A percentile compares a stretch with the other conserved stretches of the same genome.
Evolutionary conservation across 1,140 invertebrate genomes (phyloP).

Genomic region (Aphaenogaster floridana): DNA sequence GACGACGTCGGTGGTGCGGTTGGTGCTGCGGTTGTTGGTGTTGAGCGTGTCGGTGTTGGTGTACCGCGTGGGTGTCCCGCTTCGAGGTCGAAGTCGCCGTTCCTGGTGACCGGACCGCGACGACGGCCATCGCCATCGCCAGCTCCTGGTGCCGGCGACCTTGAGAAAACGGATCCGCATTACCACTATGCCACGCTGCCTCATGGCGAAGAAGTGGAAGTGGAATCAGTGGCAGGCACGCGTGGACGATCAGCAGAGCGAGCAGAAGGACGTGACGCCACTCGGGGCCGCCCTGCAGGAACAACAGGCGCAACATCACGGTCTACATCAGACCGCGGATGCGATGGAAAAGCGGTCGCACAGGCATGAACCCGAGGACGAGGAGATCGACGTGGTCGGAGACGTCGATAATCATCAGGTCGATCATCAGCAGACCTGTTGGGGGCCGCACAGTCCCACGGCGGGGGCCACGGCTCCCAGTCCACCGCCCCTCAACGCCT

Average conservation of each 20-base stretch:
- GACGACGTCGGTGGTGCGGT: constrained; percentile 66
- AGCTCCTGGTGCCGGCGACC: background rate
- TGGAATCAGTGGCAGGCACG: constrained; percentile 93
- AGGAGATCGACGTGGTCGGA: constrained; percentile 94
- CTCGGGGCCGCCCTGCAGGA: constrained; percentile 48
- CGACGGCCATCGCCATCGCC: constrained; percentile 20
- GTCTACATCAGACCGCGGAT: constrained; percentile 63
- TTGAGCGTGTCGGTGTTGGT: constrained; percentile 69
- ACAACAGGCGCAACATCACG: constrained; percentile 52
- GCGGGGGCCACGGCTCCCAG: constrained; percentile 91
- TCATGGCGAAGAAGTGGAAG: constrained; percentile 97
- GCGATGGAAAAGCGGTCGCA: constrained; percentile 69
- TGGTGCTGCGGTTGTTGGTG: constrained; percentile 61
- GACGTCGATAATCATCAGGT: constrained; percentile 83
- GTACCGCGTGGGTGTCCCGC: constrained; percentile 38
- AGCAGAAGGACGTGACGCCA: constrained; percentile 65
- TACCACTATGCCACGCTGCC: constrained; percentile 92
- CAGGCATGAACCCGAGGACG: constrained; percentile 89
- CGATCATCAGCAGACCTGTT: constrained; percentile 87
- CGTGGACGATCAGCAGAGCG: constrained; percentile 86
- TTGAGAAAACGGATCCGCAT: constrained; percentile 20
- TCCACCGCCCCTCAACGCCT: constrained; percentile 89
- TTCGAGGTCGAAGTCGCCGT: constrained; percentile 22
- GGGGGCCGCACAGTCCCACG: constrained; percentile 91
- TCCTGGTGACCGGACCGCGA: constrained; percentile 37